A percentile compares a stretch with the other conserved stretches of the same genome.
phyloP scores from a whole-genome alignment of 2,797 vertebrate species.

The Morus bassanus region DNA sequence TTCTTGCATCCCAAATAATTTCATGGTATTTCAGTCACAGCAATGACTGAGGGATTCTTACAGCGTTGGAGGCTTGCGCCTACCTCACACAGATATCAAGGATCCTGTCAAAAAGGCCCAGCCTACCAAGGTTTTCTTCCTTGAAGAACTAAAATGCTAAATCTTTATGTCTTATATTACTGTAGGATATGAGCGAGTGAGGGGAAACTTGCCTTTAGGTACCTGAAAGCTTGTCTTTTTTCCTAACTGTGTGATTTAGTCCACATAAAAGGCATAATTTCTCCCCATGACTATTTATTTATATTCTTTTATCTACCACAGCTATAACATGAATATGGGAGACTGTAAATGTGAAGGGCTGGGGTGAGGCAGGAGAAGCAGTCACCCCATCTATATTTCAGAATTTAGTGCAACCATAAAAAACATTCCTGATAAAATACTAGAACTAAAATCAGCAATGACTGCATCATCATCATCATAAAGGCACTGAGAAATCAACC shows the following conservation, averaged over 20 bases:
- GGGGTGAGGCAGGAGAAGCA: conserved; percentile 13
- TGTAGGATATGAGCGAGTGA: background rate
- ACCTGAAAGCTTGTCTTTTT: background rate
- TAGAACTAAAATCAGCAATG: background rate
- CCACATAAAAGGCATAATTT: background rate
- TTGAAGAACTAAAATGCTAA: background rate
- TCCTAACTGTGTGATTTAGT: background rate
- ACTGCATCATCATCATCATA: background rate
- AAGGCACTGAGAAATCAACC: background rate
- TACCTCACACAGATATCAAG: background rate
- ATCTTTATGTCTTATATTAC: background rate
- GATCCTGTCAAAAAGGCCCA: background rate
- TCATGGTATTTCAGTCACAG: background rate
- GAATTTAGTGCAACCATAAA: conserved; percentile 32
- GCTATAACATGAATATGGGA: background rate
- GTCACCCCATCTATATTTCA: background rate
- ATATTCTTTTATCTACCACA: background rate
- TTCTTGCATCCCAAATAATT: background rate
- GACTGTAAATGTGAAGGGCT: background rate
- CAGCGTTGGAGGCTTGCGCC: background rate
- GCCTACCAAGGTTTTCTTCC: background rate
- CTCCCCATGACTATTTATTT: background rate
- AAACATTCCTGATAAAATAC: conserved; percentile 16
- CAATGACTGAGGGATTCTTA: background rate
- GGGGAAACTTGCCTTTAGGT: background rate